Conservation (phyloP, 2,797 vertebrate species). For the Sebastes aleutianus region DNA sequence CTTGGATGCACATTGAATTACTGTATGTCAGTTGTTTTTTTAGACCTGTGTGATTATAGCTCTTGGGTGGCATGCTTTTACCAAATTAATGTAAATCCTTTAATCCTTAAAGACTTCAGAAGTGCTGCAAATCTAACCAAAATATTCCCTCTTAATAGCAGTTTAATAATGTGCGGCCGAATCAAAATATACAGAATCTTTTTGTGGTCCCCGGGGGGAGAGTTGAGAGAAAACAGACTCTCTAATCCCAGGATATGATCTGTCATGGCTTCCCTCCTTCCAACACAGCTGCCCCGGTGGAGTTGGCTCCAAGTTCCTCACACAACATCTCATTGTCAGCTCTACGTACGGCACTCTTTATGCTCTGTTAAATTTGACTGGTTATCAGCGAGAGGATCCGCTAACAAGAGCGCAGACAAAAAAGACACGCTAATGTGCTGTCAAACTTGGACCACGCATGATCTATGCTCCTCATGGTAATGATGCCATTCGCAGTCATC, state of each 20-base stretch:
- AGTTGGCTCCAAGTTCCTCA: slow-evolving; percentile 54
- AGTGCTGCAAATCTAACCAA: slow-evolving; percentile 59
- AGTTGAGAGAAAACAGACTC: slow-evolving; percentile 67
- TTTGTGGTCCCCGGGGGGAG: slow-evolving; percentile 55
- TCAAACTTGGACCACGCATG: background rate
- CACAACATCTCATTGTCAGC: slow-evolving; percentile 72
- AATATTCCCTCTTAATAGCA: slow-evolving; percentile 60
- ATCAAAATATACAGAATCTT: slow-evolving; percentile 66
- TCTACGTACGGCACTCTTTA: slow-evolving; percentile 10
- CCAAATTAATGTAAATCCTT: slow-evolving; percentile 71
- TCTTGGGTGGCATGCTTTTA: slow-evolving; percentile 60
- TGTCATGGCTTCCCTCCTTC: slow-evolving; percentile 71
- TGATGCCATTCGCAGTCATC: slow-evolving; percentile 6
- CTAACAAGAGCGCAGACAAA: slow-evolving; percentile 16
- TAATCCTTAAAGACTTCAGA: slow-evolving; percentile 67
- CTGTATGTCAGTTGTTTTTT: slow-evolving; percentile 8
- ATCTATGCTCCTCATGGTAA: background rate
- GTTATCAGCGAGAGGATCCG: slow-evolving; percentile 31
- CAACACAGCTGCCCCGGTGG: slow-evolving; percentile 73
- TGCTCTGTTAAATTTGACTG: slow-evolving; percentile 10
- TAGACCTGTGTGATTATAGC: slow-evolving; percentile 38
- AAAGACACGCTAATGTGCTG: slow-evolving; percentile 13
- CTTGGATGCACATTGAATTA: slow-evolving; percentile 24
- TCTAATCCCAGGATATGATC: slow-evolving; percentile 82
- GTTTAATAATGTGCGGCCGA: slow-evolving; percentile 69